Evolutionary conservation across 2,113 vertebrate genomes (phyloP).

Genomic region (Otolemur garnettii): DNA sequence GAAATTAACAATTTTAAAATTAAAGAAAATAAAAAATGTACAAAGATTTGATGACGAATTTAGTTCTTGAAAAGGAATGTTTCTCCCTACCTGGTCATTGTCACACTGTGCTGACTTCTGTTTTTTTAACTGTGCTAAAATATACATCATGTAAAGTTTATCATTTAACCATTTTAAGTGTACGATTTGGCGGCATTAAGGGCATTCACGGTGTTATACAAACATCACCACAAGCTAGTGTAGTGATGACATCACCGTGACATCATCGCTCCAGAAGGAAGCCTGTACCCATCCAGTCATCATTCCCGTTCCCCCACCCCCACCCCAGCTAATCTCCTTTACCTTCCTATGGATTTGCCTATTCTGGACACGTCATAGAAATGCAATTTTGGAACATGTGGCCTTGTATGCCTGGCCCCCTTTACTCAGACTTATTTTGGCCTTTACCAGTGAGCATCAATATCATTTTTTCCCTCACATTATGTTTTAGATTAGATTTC

Average conservation of each 20-base stretch:
- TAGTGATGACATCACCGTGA: not conserved
- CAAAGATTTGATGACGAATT: not conserved
- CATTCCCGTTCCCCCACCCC: not conserved
- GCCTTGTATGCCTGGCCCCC: not conserved
- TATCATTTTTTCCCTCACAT: not conserved
- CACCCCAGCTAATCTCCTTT: too few relatives aligned
- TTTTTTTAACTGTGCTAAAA: constrained; percentile 21
- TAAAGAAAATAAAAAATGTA: not conserved
- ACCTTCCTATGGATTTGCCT: not conserved
- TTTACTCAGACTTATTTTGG: not conserved
- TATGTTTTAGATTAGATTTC: constrained; percentile 23
- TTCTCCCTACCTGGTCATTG: not conserved
- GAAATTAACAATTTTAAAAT: not conserved
- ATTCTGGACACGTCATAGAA: not conserved
- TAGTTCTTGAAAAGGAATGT: not conserved
- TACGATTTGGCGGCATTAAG: not conserved
- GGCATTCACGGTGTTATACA: not conserved
- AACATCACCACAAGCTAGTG: not conserved
- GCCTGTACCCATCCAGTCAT: not conserved
- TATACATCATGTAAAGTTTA: not conserved
- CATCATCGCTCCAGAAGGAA: not conserved
- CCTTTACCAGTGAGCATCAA: not conserved
- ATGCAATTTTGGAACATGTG: not conserved
- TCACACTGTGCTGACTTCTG: not conserved
- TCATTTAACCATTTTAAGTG: not conserved